These are phyloP conservation scores for human DNA, from an alignment of 2,113 vertebrate genomes.

Conservation along the genomic window GRCh38 chr20:23892001-23892500, in stretches of 20 bases:
- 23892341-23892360: neutral
- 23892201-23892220: neutral
- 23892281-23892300: neutral
- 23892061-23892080: neutral
- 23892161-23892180: neutral
- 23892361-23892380: neutral
- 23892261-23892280: neutral
- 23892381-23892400: neutral
- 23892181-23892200: neutral
- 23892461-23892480: neutral
- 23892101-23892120: rapidly evolving
- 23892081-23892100: neutral
- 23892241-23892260: neutral
- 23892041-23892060: too few species aligned
- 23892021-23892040: too few species aligned
- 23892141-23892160: neutral
- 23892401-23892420: too few species aligned
- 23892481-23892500: neutral
- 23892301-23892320: neutral
- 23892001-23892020: too few species aligned
- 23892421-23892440: too few species aligned
- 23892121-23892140: too few species aligned
- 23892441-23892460: neutral
- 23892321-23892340: neutral
- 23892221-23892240: neutral